Conservation (phyloP, 30 jellyfish, hydroid and myxozoan species). For the Rhopilema esculentum region DNA sequence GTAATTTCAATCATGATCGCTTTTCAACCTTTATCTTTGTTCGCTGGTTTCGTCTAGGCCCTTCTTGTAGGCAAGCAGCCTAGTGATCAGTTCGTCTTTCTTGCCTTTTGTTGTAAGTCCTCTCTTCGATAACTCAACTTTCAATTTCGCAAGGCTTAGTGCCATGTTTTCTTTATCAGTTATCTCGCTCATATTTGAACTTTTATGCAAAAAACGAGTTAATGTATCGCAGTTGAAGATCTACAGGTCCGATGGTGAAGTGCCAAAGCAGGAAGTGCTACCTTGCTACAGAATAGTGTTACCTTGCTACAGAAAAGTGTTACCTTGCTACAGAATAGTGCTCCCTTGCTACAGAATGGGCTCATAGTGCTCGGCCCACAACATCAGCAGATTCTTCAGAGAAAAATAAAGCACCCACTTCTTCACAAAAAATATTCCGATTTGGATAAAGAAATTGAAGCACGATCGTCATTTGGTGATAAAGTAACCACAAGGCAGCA, state of each 20-base stretch:
- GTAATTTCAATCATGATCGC: too few relatives aligned
- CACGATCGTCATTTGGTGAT: background rate
- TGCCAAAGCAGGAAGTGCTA: too few relatives aligned
- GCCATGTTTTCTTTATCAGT: background rate
- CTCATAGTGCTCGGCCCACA: too few relatives aligned
- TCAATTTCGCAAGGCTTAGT: background rate
- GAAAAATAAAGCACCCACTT: background rate
- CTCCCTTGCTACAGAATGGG: too few relatives aligned
- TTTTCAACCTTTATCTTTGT: too few relatives aligned
- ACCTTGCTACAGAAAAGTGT: too few relatives aligned
- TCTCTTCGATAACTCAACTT: background rate
- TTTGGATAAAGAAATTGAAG: background rate
- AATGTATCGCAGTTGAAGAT: too few relatives aligned
- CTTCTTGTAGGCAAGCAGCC: background rate
- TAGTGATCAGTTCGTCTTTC: background rate
- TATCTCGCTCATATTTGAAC: background rate
- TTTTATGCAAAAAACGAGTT: too few relatives aligned
- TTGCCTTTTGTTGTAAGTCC: background rate
- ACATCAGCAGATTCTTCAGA: too few relatives aligned
- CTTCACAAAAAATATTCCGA: background rate
- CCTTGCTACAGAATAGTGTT: background rate
- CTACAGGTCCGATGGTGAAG: too few relatives aligned
- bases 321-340: too few relatives aligned
- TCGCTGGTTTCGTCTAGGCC: background rate
- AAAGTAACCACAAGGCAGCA: slow-evolving; percentile 7